Base-by-base conservation (phyloP, 2,888 invertebrate species). In the Macrosoma leucophasiata region DNA sequence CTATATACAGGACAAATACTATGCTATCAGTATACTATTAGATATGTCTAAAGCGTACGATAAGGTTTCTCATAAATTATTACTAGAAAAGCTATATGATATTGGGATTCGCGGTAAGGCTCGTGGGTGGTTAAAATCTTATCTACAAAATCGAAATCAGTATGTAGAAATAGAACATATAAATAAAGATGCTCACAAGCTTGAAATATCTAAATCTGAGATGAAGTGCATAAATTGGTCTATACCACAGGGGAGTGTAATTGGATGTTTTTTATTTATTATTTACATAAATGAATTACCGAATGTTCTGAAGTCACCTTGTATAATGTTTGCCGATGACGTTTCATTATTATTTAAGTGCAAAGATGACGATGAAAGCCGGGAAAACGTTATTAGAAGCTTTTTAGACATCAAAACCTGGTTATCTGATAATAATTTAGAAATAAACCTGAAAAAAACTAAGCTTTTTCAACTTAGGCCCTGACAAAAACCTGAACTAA, bases 1-100 rank as follows among this genome's bases (percentile, higher is more conserved):
- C n/a, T n/a, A n/a, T n/a, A n/a, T n/a, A n/a, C n/a, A n/a, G n/a
- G n/a, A n/a, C n/a, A n/a, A n/a, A n/a, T n/a, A n/a, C n/a, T n/a
- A n/a, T n/a, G n/a, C n/a, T n/a, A n/a, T n/a, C n/a, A n/a, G n/a
- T n/a, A 19, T 4, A 4, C n/a, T 29, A 9, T 13, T 29, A 2
- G 21, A 29, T 13, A 29, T 29, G 21, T 21, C 9, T 7, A 29
- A 29, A 13, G 29, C 21, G 4, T 29, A 29, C 10, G 29, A 27
- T 6, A n/a, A 4, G 9, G 26, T 27, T 10, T 17, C 10, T 7
- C 18, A 17, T 8, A 17, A 10, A 7, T 17, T 26, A 4, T 11
- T 26, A 5, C 17, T 27, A 9, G 3, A 17, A 8, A 27, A 27
- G 11, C 11, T 27, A 17, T 10, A 27, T 17, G 26, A 11, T 11